A percentile compares a stretch with the other conserved stretches of the same genome.
Evolutionary conservation across 2,888 invertebrate genomes (phyloP).

Genomic region (Ectemnius cavifrons): DNA sequence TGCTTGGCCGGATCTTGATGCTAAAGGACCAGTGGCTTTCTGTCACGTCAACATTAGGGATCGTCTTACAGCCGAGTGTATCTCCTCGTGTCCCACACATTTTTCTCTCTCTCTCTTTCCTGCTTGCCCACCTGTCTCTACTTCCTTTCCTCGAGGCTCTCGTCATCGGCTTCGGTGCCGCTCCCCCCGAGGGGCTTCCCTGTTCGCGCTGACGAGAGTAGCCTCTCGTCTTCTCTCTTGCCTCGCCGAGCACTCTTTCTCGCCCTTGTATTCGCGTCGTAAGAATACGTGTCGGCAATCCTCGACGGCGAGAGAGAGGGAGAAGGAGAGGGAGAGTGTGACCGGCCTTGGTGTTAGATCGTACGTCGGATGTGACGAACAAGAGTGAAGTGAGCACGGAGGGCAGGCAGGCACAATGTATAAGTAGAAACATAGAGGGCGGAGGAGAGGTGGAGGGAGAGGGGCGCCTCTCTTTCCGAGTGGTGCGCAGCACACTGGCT

Average conservation of each 20-base stretch:
- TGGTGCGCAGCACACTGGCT: too few species aligned
- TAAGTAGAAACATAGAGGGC: slow-evolving; percentile 18
- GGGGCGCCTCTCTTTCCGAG: too few species aligned
- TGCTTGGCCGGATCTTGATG: neutral
- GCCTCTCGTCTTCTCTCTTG: slow-evolving; percentile 1
- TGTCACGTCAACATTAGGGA: too few species aligned
- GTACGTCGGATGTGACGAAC: slow-evolving; percentile 34
- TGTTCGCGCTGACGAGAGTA: slow-evolving; percentile 11
- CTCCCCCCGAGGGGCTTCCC: neutral
- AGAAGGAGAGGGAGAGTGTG: too few species aligned
- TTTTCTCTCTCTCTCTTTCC: neutral
- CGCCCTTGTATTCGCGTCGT: neutral
- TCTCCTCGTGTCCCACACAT: neutral
- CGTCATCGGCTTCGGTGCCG: slow-evolving; percentile 3
- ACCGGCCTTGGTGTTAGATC: slow-evolving; percentile 10
- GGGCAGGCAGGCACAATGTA: slow-evolving; percentile 3
- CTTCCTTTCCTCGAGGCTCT: slow-evolving; percentile 22
- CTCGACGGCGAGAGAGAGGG: too few species aligned
- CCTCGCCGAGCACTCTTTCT: slow-evolving; percentile 13
- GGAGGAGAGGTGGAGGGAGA: too few species aligned
- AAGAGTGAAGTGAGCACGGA: slow-evolving; percentile 20
- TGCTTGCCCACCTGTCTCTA: slow-evolving; percentile 2
- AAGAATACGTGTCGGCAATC: too few species aligned
- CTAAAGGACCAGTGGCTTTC: neutral
- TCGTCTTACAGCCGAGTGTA: neutral